Evolutionary conservation across 1,140 invertebrate genomes (phyloP), one percentile per base, ranked within the genome.

Genomic region (Pachypeltis micranthus): DNA sequence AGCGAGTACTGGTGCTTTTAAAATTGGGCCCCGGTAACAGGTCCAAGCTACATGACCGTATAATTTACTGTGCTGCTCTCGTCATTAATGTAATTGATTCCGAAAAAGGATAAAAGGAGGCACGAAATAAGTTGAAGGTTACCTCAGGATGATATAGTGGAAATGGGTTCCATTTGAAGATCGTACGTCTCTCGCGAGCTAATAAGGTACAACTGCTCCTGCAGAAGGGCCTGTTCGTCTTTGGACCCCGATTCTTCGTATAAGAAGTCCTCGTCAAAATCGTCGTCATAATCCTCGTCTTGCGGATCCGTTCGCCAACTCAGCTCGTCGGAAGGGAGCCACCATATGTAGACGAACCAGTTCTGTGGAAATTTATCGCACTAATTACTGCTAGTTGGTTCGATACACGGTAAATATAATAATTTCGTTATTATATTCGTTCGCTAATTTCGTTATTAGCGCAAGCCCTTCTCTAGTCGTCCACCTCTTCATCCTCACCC

Each of bases 311-410:
- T 59, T 24, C 62, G 39, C 68, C 66, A 67, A 29, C 44, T 39
- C 2, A 57, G 44, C 21, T 61, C 31, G 26, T 69, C 67, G 19
- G 59, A 57, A 10, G 68, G 67, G 24, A 70, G 60, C 69, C 69
- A 70, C 47, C 69, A 70, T n/a, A 63, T 68, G 44, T 66, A 64
- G n/a, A 70, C 51, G 29, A 70, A 68, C 69, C 69, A 70, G 59
- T 68, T 70, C 67, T 69, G 67, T n/a, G n/a, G n/a, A n/a, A n/a
- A n/a, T n/a, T n/a, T n/a, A n/a, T n/a, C n/a, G n/a, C n/a, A n/a
- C n/a, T n/a, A n/a, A n/a, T n/a, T n/a, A n/a, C n/a, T n/a, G n/a
- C n/a, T n/a, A n/a, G n/a, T n/a, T n/a, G n/a, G n/a, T n/a, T n/a
- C n/a, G n/a, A n/a, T n/a, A n/a, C n/a, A n/a, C n/a, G n/a, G n/a